Base-by-base conservation (phyloP, 1,140 invertebrate genomes). In the Aphidius ervi region DNA sequence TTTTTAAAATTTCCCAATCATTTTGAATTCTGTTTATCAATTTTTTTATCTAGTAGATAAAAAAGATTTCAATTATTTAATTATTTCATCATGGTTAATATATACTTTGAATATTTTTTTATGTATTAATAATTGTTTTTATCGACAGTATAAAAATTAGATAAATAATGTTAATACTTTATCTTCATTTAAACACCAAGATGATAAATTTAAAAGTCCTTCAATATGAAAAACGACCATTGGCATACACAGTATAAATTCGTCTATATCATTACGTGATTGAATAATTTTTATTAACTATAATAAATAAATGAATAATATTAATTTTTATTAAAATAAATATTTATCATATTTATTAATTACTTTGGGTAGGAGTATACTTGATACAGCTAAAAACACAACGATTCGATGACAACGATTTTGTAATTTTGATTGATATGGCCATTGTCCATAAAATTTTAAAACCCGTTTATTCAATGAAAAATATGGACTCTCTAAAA, bases 171-270 rank as follows among this genome's bases (percentile, higher is more conserved):
- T 31, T 8, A 46, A 45, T 50, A 62, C 60, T 43, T 62, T 56
- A 9, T 62, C 42, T n/a, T 31, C 60, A 49, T 56, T 62, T 9
- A 62, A 56, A n/a, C 48, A 23, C 40, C 56, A 16, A 62, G 42
- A 56, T 62, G 6, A 45, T 46, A 5, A 57, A 39, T 40, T 62
- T 62, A 7, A 62, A 9, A 16, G 7, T 7, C n/a, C 49, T 37
- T 37, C 9, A 10, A 50, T 10, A 9, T 62, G 47, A 57, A 42
- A 5, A 6, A 37, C 47, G 3, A 62, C 10, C 9, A 57, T 53
- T 6, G 55, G 56, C 49, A 53, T 9, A 7, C 54, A 50, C 1
- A 56, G 53, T n/a, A 62, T 37, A 7, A 62, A 46, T 7, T n/a
- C 9, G 50, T 62, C 55, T 9, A 62, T 39, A n/a, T 62, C 47